These are phyloP conservation scores for Brachionus rotundiformis DNA, from an alignment of 1,140 invertebrate species.

Conservation along the genomic window DNA sequence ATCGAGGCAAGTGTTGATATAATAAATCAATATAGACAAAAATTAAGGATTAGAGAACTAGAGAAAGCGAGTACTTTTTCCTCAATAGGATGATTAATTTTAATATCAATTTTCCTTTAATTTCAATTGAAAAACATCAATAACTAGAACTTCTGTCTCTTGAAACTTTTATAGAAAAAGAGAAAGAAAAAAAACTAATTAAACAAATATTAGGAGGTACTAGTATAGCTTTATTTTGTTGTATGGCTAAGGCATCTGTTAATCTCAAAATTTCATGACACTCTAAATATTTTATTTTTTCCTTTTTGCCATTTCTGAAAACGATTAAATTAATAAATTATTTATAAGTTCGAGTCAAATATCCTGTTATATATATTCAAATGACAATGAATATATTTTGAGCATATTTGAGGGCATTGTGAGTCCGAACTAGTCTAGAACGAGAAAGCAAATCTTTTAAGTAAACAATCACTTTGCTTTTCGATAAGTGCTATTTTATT, in stretches of 20 bases:
- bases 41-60: not conserved
- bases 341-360: slow-evolving; percentile 47
- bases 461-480: slow-evolving; percentile 44
- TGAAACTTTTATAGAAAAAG: slow-evolving; percentile 28
- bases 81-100: slow-evolving; percentile 29
- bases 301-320: slow-evolving; percentile 21
- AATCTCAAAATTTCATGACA: slow-evolving; percentile 29
- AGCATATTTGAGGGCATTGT: too few species aligned
- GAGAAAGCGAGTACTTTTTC: slow-evolving; percentile 28
- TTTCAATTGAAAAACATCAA: not conserved
- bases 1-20: slow-evolving; percentile 30
- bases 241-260: slow-evolving; percentile 40
- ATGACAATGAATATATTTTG: slow-evolving; percentile 39
- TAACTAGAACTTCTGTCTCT: slow-evolving; percentile 44
- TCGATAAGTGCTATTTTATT: not conserved
- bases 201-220: slow-evolving; percentile 47
- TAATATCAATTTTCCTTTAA: slow-evolving; percentile 20
- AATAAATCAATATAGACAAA: slow-evolving; percentile 29
- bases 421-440: not conserved
- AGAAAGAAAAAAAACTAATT: slow-evolving; percentile 36
- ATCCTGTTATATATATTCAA: slow-evolving; percentile 21
- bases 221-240: slow-evolving; percentile 12
- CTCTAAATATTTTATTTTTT: slow-evolving; percentile 37
- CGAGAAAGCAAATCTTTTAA: slow-evolving; percentile 9
- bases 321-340: slow-evolving; percentile 46